A percentile compares a stretch with the other conserved stretches of the same genome.
phyloP scores from a whole-genome alignment of 2,113 vertebrate species.

The Silurus meridionalis region DNA sequence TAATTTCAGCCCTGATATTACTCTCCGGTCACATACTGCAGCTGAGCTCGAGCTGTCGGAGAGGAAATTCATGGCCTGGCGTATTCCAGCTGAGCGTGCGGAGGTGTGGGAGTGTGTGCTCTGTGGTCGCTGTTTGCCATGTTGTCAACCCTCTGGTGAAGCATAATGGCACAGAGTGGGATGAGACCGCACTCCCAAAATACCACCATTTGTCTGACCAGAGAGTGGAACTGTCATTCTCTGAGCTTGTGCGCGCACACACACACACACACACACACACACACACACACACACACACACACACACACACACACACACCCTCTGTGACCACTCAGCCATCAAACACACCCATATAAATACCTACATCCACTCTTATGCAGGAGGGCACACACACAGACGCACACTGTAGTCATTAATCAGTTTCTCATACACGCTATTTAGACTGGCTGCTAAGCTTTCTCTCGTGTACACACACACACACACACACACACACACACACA shows the following conservation, averaged over 20 bases:
- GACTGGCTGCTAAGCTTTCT: conserved; percentile 1
- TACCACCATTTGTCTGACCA: conserved; percentile 31
- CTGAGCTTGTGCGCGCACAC: neutral
- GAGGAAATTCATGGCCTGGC: conserved; percentile 21
- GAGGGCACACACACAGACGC: neutral
- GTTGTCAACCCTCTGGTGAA: conserved; percentile 29
- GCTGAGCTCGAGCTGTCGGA: conserved; percentile 30
- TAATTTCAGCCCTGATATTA: conserved; percentile 35
- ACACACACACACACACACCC: no score
- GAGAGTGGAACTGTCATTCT: conserved; percentile 11
- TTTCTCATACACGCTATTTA: neutral
- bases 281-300: neutral
- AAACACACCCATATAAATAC: conserved; percentile 5
- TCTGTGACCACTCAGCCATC: neutral
- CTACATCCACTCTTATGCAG: neutral
- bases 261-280: neutral
- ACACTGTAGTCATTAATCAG: conserved; percentile 1
- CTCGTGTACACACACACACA: neutral
- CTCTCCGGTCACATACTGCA: conserved; percentile 18
- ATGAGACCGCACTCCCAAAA: conserved; percentile 41
- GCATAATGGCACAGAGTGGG: conserved; percentile 14
- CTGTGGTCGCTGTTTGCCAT: conserved; percentile 30
- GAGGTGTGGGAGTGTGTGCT: conserved; percentile 30
- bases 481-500: neutral
- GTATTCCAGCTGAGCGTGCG: conserved; percentile 31